Evolutionary conservation across 2,888 invertebrate species (phyloP).

Genomic region (Meghimatium bilineatum): DNA sequence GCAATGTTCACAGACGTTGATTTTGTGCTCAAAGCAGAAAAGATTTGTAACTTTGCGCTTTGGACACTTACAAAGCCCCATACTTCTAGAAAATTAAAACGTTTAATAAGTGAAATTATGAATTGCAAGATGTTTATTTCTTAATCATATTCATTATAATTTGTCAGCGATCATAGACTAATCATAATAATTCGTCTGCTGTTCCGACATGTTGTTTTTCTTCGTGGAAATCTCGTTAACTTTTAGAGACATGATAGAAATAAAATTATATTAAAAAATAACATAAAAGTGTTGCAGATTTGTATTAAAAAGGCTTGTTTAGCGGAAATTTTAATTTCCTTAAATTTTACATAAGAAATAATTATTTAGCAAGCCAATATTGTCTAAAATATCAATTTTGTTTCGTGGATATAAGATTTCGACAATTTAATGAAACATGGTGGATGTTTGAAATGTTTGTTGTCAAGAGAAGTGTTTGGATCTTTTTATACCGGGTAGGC

Average conservation of each 20-base stretch:
- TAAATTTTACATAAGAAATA: no score
- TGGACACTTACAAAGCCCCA: slow-evolving; percentile 99
- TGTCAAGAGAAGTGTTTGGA: neutral
- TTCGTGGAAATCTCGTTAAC: slow-evolving; percentile 15
- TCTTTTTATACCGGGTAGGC: no score
- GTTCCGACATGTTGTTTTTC: slow-evolving; percentile 3
- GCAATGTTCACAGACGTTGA: slow-evolving; percentile 85
- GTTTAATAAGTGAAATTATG: neutral
- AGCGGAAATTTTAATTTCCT: no score
- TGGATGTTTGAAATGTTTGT: slow-evolving; percentile 16
- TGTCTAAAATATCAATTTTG: neutral
- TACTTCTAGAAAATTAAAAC: slow-evolving; percentile 75
- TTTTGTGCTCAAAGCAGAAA: slow-evolving; percentile 87
- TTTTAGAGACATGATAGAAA: no score
- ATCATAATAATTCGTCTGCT: neutral
- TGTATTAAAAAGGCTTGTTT: no score
- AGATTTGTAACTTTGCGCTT: slow-evolving; percentile 78
- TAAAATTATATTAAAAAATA: no score
- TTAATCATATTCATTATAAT: neutral
- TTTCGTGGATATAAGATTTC: neutral
- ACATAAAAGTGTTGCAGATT: no score
- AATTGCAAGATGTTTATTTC: neutral
- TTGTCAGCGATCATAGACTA: neutral
- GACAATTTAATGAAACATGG: slow-evolving; percentile 1
- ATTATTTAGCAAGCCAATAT: no score